Evolutionary conservation across 2,113 vertebrate species (phyloP).

Genomic region (Struthio camelus): DNA sequence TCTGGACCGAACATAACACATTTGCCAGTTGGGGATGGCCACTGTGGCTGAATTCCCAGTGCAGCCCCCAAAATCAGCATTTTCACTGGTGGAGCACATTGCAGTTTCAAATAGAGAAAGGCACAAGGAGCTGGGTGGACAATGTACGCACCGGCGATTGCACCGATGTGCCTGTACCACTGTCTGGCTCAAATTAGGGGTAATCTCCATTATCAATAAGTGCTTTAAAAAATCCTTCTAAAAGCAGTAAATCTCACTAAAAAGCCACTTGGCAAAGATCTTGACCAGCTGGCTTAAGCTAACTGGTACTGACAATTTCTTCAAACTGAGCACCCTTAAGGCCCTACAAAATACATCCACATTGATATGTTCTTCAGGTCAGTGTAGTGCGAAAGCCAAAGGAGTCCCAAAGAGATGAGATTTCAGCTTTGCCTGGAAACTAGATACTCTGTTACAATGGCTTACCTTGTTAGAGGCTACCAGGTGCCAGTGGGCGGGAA

Average conservation of each 20-base stretch:
- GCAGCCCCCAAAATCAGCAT: neutral
- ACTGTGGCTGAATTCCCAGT: neutral
- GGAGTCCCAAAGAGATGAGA: neutral
- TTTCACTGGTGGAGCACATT: neutral
- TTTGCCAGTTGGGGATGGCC: neutral
- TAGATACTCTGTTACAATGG: neutral
- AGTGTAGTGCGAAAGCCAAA: neutral
- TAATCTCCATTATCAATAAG: neutral
- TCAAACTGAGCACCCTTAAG: neutral
- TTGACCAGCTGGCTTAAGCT: neutral
- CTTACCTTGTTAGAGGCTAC: neutral
- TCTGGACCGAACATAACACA: neutral
- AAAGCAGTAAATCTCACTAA: neutral
- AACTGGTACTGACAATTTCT: neutral
- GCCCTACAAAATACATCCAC: neutral
- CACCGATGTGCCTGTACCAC: neutral
- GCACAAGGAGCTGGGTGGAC: neutral
- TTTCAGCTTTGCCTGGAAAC: neutral
- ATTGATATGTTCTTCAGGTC: rapidly evolving
- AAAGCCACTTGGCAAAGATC: neutral
- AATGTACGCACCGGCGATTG: neutral
- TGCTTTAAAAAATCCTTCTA: neutral
- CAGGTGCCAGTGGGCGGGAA: neutral
- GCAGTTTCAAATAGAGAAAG: neutral
- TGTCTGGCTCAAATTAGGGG: neutral